phyloP scores from a whole-genome alignment of 1,140 invertebrate species.

The Hylaeus volcanicus region DNA sequence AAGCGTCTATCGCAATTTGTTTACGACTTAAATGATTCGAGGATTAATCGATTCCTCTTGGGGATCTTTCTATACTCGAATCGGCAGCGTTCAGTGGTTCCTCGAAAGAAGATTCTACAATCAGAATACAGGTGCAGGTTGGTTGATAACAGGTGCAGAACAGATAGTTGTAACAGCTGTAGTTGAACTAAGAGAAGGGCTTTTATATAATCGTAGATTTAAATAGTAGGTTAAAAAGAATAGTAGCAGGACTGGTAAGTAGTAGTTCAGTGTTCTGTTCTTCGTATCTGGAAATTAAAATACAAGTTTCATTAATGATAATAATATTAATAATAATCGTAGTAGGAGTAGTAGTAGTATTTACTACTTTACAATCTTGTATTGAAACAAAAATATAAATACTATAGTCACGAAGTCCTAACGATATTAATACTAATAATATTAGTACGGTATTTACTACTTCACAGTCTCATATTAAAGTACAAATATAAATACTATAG shows the following conservation, averaged over 20 bases:
- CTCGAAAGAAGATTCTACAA: neutral
- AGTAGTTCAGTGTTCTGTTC: too few relatives aligned
- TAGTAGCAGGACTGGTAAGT: too few relatives aligned
- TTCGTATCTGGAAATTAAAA: neutral
- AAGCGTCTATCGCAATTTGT: constrained; percentile 22
- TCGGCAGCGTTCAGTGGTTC: neutral
- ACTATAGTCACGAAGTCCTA: too few relatives aligned
- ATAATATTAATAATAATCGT: neutral
- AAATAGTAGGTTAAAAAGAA: too few relatives aligned
- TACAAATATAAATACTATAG: too few relatives aligned
- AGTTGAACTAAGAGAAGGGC: too few relatives aligned
- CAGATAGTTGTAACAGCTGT: too few relatives aligned
- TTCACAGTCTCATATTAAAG: neutral
- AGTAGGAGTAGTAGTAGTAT: neutral
- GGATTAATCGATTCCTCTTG: constrained; percentile 10
- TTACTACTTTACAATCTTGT: neutral
- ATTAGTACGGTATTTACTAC: neutral
- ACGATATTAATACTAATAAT: neutral
- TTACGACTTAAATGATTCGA: constrained; percentile 16
- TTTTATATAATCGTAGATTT: too few relatives aligned
- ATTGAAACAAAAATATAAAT: neutral
- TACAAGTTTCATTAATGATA: neutral
- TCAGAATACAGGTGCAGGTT: neutral
- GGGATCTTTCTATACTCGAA: neutral
- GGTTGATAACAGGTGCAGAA: too few relatives aligned